These are phyloP conservation scores for Macrobrachium nipponense DNA, from an alignment of 1,140 invertebrate genomes.

Conservation along the genomic window DNA sequence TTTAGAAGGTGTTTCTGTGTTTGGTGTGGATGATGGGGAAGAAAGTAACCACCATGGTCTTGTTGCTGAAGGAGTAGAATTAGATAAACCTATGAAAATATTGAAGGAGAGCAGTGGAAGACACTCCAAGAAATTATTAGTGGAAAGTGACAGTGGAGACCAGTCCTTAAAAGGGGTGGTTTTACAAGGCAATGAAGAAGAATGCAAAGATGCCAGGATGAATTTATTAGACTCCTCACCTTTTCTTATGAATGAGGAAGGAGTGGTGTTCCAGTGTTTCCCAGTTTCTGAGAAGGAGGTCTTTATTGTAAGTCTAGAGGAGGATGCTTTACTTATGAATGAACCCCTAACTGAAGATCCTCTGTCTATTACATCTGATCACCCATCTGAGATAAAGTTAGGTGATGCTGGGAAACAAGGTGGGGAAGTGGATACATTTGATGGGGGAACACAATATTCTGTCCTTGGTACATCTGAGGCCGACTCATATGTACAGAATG, in stretches of 20 bases:
- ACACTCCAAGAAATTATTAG: neutral
- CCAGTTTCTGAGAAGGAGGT: constrained; percentile 44
- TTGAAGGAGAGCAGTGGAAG: neutral
- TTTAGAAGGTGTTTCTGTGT: constrained; percentile 8
- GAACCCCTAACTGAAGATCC: constrained; percentile 9
- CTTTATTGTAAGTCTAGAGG: constrained; percentile 46
- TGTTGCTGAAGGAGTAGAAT: neutral
- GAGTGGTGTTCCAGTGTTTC: constrained; percentile 44
- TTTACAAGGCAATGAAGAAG: neutral
- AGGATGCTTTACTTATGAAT: constrained; percentile 28
- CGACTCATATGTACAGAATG: too few species aligned
- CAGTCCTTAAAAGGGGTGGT: neutral
- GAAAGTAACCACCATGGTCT: neutral
- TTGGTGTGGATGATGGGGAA: constrained; percentile 10
- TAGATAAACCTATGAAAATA: neutral
- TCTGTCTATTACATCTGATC: constrained; percentile 2
- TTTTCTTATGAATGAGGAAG: constrained; percentile 48
- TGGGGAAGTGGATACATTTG: too few species aligned
- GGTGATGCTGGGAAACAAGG: too few species aligned
- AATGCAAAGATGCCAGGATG: constrained; percentile 17
- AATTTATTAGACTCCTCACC: constrained; percentile 33
- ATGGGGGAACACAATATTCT: too few species aligned
- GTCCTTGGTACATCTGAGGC: too few species aligned
- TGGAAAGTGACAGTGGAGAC: too few species aligned
- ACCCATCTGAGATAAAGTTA: neutral